phyloP scores from a whole-genome alignment of 2,888 invertebrate genomes.

The Andrena trimmerana region DNA sequence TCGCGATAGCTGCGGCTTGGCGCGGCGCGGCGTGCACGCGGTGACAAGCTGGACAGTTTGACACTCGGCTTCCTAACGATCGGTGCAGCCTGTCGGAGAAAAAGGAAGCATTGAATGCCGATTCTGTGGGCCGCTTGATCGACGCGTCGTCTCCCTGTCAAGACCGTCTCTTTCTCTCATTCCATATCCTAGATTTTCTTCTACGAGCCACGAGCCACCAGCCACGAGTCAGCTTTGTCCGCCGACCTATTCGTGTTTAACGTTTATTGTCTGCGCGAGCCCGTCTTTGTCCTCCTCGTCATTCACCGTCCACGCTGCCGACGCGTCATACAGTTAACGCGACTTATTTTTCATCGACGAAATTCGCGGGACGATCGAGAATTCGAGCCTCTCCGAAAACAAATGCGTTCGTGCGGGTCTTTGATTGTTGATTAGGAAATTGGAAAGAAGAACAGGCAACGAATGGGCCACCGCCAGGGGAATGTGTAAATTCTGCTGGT shows the following conservation, averaged over 20 bases:
- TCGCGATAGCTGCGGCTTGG: conserved; percentile 49
- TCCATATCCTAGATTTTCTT: conserved; percentile 66
- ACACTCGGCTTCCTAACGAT: conserved; percentile 74
- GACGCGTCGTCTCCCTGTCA: conserved; percentile 71
- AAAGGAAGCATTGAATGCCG: conserved; percentile 68
- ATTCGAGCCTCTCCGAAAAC: background rate
- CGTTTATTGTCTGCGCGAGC: conserved; percentile 65
- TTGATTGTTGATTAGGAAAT: background rate
- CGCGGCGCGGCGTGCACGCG: conserved; percentile 24
- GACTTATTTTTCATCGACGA: conserved; percentile 63
- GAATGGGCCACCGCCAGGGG: background rate
- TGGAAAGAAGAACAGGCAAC: background rate
- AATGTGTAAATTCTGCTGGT: background rate
- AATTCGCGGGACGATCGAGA: conserved; percentile 24
- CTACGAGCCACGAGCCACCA: conserved; percentile 48
- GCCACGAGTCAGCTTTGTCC: conserved; percentile 47
- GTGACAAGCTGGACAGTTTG: conserved; percentile 71
- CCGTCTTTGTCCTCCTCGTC: conserved; percentile 67
- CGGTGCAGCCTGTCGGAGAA: conserved; percentile 64
- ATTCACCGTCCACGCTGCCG: conserved; percentile 37
- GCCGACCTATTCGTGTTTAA: conserved; percentile 64
- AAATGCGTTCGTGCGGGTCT: background rate
- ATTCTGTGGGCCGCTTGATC: conserved; percentile 65
- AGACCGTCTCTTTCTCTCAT: conserved; percentile 50
- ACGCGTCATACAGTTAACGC: conserved; percentile 37